These are phyloP conservation scores for Pollimyrus isidori DNA, from an alignment of 2,113 vertebrate species.

Conservation along the genomic window DNA sequence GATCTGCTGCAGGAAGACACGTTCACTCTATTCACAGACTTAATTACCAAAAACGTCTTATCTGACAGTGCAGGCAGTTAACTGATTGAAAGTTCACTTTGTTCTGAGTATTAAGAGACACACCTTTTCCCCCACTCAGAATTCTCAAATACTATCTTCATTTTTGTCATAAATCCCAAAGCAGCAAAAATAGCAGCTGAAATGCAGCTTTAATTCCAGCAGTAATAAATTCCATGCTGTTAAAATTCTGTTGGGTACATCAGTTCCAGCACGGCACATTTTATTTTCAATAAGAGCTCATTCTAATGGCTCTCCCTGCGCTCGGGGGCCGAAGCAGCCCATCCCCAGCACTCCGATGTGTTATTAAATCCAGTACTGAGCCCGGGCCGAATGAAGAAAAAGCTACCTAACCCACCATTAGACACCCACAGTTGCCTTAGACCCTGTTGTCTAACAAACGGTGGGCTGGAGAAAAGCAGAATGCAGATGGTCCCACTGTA, in stretches of 20 bases:
- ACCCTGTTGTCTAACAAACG: constrained; percentile 3
- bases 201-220: not conserved
- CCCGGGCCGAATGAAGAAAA: not conserved
- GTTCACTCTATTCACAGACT: constrained; percentile 6
- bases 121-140: constrained; percentile 15
- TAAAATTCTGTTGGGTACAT: not conserved
- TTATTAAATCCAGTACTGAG: not conserved
- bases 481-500: not conserved
- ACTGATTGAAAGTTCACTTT: constrained; percentile 23
- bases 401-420: not conserved
- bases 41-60: constrained; percentile 35
- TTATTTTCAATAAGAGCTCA: not conserved
- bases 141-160: not conserved
- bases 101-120: constrained; percentile 25
- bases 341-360: not conserved
- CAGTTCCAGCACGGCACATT: not conserved
- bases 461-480: not conserved
- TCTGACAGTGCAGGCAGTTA: constrained; percentile 24
- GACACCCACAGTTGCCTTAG: constrained; percentile 6
- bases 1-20: constrained; percentile 10
- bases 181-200: not conserved
- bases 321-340: not conserved
- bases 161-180: constrained; percentile 6
- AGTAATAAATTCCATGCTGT: not conserved
- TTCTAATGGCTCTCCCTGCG: not conserved